Base-by-base conservation (phyloP, 2,113 vertebrate species). In the Erythrocercus mccallii region DNA sequence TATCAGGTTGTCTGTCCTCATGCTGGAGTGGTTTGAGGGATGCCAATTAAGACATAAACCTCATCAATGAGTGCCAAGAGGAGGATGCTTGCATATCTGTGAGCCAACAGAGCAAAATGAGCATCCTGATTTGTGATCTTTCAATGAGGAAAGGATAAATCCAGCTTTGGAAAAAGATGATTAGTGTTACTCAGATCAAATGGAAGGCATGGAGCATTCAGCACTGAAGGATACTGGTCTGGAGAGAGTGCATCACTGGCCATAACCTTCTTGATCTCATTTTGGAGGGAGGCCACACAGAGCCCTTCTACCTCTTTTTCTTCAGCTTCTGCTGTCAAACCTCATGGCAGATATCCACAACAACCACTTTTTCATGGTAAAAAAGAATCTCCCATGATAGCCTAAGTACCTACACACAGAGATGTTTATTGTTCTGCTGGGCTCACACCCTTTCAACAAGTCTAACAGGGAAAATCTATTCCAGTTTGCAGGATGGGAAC, bases 31-130 rank as follows among this genome's bases (percentile, higher is more conserved):
- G 15, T 93, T 93, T 94, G 60, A 13, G 77, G 64, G 44, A 60
- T 84, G 80, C 40, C 44, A 81, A 45, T 91, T 86, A 93, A 92
- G 88, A 94, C 51, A 48, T 64, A 88, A 95, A 84, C 28, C 31
- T 70, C 10, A 6, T 64, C n/a, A 65, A 7, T 2, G 14, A 50
- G 27, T 58, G 58, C 31, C 28, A 44, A 30, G 45, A 87, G 81
- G 56, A 91, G 33, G 21, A 19, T 42, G 13, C 47, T 73, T 76
- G 47, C 15, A 13, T 2, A 1, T 12, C 1, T 0, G 2, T 40
- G 61, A 76, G 58, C 54, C 19, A 42, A 7, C 0, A 2, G 68
- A 88, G 44, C 35, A 58, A 66, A 88, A 62, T 0, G 5, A 66
- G 37, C 30, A 1, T 62, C 38, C 30, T 44, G 47, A 33, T 84